phyloP scores from a whole-genome alignment of 2,888 invertebrate species.

The Aphrophora alni region DNA sequence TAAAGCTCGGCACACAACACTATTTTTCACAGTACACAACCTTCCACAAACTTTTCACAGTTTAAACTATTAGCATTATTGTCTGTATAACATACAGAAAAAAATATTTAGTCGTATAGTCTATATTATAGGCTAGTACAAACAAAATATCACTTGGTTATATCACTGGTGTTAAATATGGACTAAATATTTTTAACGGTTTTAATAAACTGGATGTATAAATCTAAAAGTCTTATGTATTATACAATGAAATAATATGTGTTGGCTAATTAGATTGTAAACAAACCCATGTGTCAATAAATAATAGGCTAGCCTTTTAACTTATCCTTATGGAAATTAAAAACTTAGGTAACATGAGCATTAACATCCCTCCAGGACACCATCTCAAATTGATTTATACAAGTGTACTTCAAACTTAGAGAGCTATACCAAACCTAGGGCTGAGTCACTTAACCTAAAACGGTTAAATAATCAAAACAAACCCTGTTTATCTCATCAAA shows the following conservation, averaged over 20 bases:
- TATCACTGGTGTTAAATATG: not conserved
- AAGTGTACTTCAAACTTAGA: not conserved
- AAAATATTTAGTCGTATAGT: not conserved
- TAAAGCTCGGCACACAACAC: slow-evolving; percentile 49
- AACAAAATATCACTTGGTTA: not conserved
- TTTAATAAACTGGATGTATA: not conserved
- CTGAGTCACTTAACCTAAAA: slow-evolving; percentile 1
- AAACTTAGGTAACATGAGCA: slow-evolving; percentile 32
- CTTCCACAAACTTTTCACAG: not conserved
- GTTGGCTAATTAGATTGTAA: slow-evolving; percentile 14
- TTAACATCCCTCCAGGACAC: slow-evolving; percentile 30
- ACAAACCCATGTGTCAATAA: slow-evolving; percentile 25
- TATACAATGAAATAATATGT: not conserved
- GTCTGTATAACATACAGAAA: too few relatives aligned
- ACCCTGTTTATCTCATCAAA: not conserved
- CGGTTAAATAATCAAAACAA: not conserved
- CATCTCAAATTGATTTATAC: not conserved
- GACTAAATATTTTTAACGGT: not conserved
- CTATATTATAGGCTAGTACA: not conserved
- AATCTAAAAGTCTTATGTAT: not conserved
- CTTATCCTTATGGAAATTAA: not conserved
- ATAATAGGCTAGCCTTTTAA: not conserved
- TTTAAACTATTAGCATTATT: not conserved
- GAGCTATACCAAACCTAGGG: not conserved
- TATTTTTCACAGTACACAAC: slow-evolving; percentile 15